A percentile compares a stretch with the other conserved stretches of the same genome.
phyloP scores from a whole-genome alignment of 2,888 invertebrate genomes.

The Physocephala rufipes region DNA sequence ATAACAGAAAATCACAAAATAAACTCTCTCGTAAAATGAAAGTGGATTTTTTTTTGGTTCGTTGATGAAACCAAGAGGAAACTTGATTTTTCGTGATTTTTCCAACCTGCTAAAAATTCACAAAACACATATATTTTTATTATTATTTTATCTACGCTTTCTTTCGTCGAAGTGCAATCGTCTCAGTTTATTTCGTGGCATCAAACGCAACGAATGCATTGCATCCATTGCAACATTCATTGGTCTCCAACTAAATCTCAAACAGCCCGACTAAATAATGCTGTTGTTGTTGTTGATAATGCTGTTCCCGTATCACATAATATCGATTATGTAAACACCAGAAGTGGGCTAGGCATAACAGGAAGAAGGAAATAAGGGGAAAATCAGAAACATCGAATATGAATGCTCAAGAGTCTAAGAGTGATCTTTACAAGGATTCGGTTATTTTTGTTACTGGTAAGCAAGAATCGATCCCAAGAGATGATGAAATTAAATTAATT shows the following conservation, averaged over 20 bases:
- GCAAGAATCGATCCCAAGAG: not conserved
- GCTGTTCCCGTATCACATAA: not conserved
- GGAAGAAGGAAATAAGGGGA: not conserved
- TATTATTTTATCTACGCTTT: conserved; percentile 19
- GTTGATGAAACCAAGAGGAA: too few species aligned
- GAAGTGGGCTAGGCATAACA: not conserved
- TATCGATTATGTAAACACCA: conserved; percentile 3
- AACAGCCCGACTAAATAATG: conserved; percentile 1
- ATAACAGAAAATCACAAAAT: not conserved
- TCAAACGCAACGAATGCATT: conserved; percentile 7
- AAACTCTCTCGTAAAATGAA: conserved; percentile 12
- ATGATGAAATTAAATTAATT: too few species aligned
- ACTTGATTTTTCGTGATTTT: too few species aligned
- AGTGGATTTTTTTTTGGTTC: conserved; percentile 13
- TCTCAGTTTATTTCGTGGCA: conserved; percentile 18
- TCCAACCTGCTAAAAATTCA: not conserved
- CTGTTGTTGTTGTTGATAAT: not conserved
- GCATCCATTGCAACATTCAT: conserved; percentile 16
- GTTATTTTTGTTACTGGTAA: conserved; percentile 60
- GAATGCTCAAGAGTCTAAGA: not conserved
- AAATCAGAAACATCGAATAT: not conserved
- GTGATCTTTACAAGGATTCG: conserved; percentile 55
- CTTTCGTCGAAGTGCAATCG: not conserved
- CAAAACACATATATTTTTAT: too few species aligned
- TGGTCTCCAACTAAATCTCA: too few species aligned